A percentile compares a stretch with the other conserved stretches of the same genome.
phyloP scores from a whole-genome alignment of 2,888 invertebrate genomes.

The Brachyptera risi region DNA sequence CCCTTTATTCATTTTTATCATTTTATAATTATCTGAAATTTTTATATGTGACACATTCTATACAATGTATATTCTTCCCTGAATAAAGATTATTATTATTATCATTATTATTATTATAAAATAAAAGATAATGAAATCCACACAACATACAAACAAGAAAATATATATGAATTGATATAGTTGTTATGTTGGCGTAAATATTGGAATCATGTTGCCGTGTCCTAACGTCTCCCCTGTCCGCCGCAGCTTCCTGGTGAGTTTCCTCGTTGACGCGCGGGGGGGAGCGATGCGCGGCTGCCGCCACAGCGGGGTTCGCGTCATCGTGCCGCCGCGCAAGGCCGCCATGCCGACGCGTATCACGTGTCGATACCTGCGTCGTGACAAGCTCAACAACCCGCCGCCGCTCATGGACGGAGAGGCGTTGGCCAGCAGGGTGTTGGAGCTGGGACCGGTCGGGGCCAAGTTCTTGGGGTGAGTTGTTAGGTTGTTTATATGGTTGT shows the following conservation, averaged over 20 bases:
- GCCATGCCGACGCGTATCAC: constrained; percentile 94
- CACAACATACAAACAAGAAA: too few relatives aligned
- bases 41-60: too few relatives aligned
- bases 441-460: constrained; percentile 92
- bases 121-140: too few relatives aligned
- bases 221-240: background rate
- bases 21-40: too few relatives aligned
- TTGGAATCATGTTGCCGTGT: background rate
- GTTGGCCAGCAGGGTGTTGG: constrained; percentile 87
- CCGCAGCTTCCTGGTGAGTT: constrained; percentile 92
- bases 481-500: too few relatives aligned
- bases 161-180: too few relatives aligned
- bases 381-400: constrained; percentile 78
- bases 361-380: constrained; percentile 80
- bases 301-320: constrained; percentile 93
- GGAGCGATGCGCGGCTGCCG: constrained; percentile 99
- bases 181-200: too few relatives aligned
- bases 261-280: constrained; percentile 98
- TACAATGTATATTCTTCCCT: too few relatives aligned
- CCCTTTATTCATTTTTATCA: too few relatives aligned
- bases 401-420: constrained; percentile 98
- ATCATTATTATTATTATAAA: too few relatives aligned
- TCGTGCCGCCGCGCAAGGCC: constrained; percentile 94
- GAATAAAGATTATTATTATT: too few relatives aligned
- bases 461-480: constrained; percentile 86